phyloP scores from a whole-genome alignment of 2,113 vertebrate genomes.

The Salminus brasiliensis region DNA sequence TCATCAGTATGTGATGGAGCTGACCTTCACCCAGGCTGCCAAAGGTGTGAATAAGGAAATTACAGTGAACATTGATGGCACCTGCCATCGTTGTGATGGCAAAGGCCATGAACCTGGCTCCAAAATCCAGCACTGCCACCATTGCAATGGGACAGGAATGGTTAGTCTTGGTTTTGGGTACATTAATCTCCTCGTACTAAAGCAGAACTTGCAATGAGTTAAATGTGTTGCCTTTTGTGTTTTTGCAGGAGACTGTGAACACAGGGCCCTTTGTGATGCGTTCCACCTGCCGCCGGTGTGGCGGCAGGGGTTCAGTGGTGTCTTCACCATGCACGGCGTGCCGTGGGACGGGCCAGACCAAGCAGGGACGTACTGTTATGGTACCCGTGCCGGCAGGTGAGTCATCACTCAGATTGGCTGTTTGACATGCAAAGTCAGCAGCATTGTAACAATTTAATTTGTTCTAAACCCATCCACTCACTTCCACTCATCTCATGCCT shows the following conservation, averaged over 20 bases:
- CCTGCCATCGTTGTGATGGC: constrained; percentile 88
- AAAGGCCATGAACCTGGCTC: constrained; percentile 91
- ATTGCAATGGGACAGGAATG: constrained; percentile 93
- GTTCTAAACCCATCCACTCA: neutral
- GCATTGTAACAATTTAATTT: too few relatives aligned
- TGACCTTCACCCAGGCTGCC: constrained; percentile 94
- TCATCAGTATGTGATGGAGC: constrained; percentile 90
- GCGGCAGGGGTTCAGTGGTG: constrained; percentile 86
- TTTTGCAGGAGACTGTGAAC: constrained; percentile 89
- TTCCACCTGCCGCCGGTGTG: constrained; percentile 90
- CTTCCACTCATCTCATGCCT: too few relatives aligned
- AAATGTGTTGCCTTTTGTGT: neutral
- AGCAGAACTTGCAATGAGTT: too few relatives aligned
- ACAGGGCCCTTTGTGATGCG: constrained; percentile 98
- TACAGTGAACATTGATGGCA: constrained; percentile 80
- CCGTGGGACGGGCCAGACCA: constrained; percentile 88
- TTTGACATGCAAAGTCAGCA: neutral
- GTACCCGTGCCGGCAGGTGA: constrained; percentile 95
- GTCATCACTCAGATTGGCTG: constrained; percentile 32
- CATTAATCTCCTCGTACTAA: too few relatives aligned
- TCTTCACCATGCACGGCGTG: constrained; percentile 83
- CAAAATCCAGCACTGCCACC: constrained; percentile 87
- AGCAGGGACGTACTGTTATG: constrained; percentile 88
- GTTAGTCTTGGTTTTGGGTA: constrained; percentile 66
- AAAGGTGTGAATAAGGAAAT: constrained; percentile 98